Conservation (phyloP, 2,888 invertebrate genomes). For the Amphipyra tragopoginis region DNA sequence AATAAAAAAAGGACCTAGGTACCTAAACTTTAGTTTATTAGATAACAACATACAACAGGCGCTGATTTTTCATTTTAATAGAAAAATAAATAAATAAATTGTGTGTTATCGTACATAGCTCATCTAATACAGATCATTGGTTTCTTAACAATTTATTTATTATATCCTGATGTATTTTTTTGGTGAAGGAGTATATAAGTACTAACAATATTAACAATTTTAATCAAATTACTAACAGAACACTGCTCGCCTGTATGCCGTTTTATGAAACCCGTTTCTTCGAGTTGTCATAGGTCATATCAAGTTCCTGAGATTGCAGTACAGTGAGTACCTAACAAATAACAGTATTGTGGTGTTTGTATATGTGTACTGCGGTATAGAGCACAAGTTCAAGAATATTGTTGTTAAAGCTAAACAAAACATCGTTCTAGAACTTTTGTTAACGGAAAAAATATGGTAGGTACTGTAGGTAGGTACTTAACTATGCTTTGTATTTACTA, state of each 20-base stretch:
- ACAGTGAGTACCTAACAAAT: constrained; percentile 80
- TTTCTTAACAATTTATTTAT: constrained; percentile 6
- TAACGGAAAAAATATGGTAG: neutral
- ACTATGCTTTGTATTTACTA: neutral
- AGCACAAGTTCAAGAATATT: constrained; percentile 1
- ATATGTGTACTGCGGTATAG: neutral
- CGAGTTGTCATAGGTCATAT: constrained; percentile 80
- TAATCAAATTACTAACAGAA: constrained; percentile 81
- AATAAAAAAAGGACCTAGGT: too few species aligned
- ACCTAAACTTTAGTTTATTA: too few species aligned
- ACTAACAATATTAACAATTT: constrained; percentile 70
- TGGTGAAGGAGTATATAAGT: constrained; percentile 35
- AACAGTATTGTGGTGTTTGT: constrained; percentile 24
- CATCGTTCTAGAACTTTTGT: neutral
- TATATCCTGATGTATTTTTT: constrained; percentile 6
- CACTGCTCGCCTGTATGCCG: constrained; percentile 89
- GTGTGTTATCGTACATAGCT: constrained; percentile 22
- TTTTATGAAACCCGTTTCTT: constrained; percentile 86
- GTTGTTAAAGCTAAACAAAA: neutral
- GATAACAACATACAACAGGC: too few species aligned
- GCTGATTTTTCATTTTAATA: too few species aligned
- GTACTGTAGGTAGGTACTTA: neutral
- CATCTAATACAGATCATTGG: constrained; percentile 18
- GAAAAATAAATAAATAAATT: too few species aligned
- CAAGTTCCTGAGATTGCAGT: constrained; percentile 87